Base-by-base conservation (phyloP, 2,113 vertebrate genomes). In the Lagopus leucura region DNA sequence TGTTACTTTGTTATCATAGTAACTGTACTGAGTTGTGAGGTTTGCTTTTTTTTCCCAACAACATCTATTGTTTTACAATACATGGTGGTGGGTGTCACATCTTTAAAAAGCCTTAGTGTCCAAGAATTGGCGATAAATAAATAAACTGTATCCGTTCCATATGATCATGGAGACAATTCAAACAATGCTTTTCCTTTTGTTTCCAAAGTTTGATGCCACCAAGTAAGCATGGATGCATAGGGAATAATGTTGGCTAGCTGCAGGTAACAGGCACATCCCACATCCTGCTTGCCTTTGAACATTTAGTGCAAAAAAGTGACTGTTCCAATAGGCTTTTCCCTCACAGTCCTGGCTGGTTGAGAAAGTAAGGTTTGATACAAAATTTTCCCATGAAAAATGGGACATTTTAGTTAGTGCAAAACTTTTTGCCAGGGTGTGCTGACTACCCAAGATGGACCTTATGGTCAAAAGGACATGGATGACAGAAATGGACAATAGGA, bases 201-300 rank as follows among this genome's bases (percentile, higher is more conserved):
- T 19, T 15, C 43, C 19, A 34, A 54, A 84, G 63, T 21, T 28
- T 58, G 22, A 3, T 48, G 18, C 24, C 24, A 28, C 30, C 9
- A 30, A 65, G 65, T 43, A 71, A 30, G 30, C n/a, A 76, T 43
- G 55, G 32, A 24, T 79, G 18, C 22, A 22, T 8, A 27, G 32
- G 32, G 63, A 65, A 61, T 82, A 58, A 19, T 60, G n/a, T 42
- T 84, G 57, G 5, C 47, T 91, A 45, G 19, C 16, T 8, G 1
- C 1, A 8, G 65, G 17, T 73, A 54, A 55, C 57, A 36, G 11
- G 10, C 10, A 57, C 6, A 43, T 45, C 47, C 32, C 0, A 1
- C 79, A 57, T 82, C 30, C 27, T 82, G 25, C 64, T 70, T 73
- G 15, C 40, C 36, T 88, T 88, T 93, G 75, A 67, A 76, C 17